Evolutionary conservation across 1,140 invertebrate species (phyloP).

Genomic region (Epicauta chinensis): DNA sequence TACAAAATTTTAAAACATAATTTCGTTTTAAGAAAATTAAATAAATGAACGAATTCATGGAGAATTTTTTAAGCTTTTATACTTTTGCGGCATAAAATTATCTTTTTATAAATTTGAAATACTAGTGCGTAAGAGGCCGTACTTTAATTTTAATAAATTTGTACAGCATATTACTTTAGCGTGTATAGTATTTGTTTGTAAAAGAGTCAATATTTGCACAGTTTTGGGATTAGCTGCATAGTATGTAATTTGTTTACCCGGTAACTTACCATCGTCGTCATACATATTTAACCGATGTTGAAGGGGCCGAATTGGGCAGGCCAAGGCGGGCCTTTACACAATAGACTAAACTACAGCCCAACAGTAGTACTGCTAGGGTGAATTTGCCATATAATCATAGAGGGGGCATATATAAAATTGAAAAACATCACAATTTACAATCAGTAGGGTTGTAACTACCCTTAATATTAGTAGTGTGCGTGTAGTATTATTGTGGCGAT

Average conservation of each 20-base stretch:
- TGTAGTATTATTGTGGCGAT: neutral
- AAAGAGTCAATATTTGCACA: conserved; percentile 20
- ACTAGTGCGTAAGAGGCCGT: too few relatives aligned
- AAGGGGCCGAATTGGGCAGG: conserved; percentile 20
- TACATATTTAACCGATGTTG: conserved; percentile 5
- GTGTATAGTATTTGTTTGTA: too few relatives aligned
- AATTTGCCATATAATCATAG: conserved; percentile 21
- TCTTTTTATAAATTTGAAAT: too few relatives aligned
- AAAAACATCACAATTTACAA: conserved; percentile 10
- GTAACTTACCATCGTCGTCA: conserved; percentile 9
- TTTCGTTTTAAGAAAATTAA: too few relatives aligned
- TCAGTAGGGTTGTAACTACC: conserved; percentile 20
- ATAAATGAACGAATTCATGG: too few relatives aligned
- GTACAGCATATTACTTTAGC: too few relatives aligned
- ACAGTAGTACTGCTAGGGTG: conserved; percentile 5
- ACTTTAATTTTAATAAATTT: too few relatives aligned
- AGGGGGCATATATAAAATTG: conserved; percentile 29
- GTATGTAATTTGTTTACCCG: conserved; percentile 29
- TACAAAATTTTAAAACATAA: too few relatives aligned
- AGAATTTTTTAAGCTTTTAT: too few relatives aligned
- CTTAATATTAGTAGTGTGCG: conserved; percentile 6
- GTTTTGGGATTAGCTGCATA: conserved; percentile 21
- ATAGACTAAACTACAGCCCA: conserved; percentile 17
- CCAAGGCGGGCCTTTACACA: conserved; percentile 27
- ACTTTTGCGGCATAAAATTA: too few relatives aligned